A percentile compares a stretch with the other conserved stretches of the same genome.
phyloP scores from a whole-genome alignment of 2,113 vertebrate genomes.

The Anseranas semipalmata region DNA sequence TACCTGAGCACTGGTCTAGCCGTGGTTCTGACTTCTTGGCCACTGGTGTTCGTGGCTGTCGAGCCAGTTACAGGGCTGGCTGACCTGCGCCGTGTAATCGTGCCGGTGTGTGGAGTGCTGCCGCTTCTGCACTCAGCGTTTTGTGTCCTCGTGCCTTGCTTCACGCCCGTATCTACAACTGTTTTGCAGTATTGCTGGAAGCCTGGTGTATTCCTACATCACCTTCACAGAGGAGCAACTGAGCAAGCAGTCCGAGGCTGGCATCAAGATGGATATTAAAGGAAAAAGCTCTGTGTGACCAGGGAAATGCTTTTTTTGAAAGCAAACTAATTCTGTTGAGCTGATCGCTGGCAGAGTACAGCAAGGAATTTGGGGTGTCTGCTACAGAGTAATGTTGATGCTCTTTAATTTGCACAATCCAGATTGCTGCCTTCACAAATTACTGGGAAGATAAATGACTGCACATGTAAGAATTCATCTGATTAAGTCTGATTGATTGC shows the following conservation, averaged over 20 bases:
- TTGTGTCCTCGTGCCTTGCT: no score
- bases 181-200: constrained; percentile 89
- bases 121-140: no score
- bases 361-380: background rate
- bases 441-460: background rate
- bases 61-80: background rate
- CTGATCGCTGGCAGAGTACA: background rate
- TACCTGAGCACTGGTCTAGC: rapidly evolving
- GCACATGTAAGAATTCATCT: background rate
- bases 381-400: background rate
- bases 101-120: no score
- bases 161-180: background rate
- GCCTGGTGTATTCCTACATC: constrained; percentile 95
- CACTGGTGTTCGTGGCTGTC: background rate
- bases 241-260: constrained; percentile 79
- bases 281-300: constrained; percentile 82
- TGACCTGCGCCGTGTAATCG: background rate
- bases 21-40: background rate
- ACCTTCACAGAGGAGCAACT: constrained; percentile 90
- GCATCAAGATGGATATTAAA: constrained; percentile 79
- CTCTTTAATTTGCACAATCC: constrained; percentile 42
- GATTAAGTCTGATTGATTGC: background rate
- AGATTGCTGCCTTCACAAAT: constrained; percentile 61
- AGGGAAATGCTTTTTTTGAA: background rate
- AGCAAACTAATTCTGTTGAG: background rate